phyloP scores from a whole-genome alignment of 37 sponge, comb jelly and placozoan genomes.

The Spongia lamella region DNA sequence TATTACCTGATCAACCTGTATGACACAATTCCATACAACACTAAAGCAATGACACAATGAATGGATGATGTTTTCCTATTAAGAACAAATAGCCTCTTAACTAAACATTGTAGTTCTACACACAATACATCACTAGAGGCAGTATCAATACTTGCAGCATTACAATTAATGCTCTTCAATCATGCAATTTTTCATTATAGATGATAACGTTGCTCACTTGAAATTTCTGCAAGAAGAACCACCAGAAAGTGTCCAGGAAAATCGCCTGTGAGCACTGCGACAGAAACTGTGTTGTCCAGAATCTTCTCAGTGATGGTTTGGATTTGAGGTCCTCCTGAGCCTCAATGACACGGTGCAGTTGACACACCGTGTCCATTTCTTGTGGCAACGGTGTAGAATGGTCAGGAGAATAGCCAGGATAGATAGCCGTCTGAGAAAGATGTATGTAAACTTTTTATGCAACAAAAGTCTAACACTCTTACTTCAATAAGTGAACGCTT shows the following conservation, averaged over 20 bases:
- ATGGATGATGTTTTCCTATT: too few relatives aligned
- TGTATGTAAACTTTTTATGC: not conserved
- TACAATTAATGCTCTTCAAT: too few relatives aligned
- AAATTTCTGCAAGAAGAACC: slow-evolving; percentile 80
- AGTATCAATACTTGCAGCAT: too few relatives aligned
- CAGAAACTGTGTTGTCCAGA: slow-evolving; percentile 54
- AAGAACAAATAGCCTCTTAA: too few relatives aligned
- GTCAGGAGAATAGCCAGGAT: slow-evolving; percentile 64
- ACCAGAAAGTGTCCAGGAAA: slow-evolving; percentile 80
- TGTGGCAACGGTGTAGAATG: slow-evolving; percentile 80
- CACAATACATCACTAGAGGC: too few relatives aligned
- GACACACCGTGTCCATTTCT: slow-evolving; percentile 33
- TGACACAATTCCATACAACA: too few relatives aligned
- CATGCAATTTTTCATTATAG: too few relatives aligned
- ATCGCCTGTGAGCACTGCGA: slow-evolving; percentile 38
- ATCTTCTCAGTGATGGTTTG: slow-evolving; percentile 13
- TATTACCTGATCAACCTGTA: slow-evolving; percentile 34
- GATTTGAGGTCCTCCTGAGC: slow-evolving; percentile 49
- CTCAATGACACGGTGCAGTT: slow-evolving; percentile 55
- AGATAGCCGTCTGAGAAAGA: slow-evolving; percentile 64
- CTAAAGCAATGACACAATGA: too few relatives aligned
- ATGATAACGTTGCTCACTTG: slow-evolving; percentile 30
- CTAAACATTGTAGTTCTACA: too few relatives aligned
- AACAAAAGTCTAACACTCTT: not conserved
- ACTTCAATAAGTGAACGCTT: not conserved